Base-by-base conservation (phyloP, 2,888 invertebrate species). In the Parnassius smintheus region DNA sequence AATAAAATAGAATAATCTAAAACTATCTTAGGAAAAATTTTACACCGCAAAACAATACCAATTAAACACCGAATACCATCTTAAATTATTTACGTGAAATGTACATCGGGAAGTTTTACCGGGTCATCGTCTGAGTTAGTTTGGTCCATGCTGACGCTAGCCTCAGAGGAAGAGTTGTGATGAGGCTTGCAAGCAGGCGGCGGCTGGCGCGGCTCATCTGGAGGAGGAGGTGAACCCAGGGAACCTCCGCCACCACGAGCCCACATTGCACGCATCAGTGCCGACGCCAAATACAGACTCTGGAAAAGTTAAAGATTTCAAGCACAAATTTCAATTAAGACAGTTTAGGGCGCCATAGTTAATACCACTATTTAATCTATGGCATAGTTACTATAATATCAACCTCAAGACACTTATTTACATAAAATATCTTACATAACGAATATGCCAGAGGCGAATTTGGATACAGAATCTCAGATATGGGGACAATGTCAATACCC, bases 221-320 rank as follows among this genome's bases (percentile, higher is more conserved):
- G 78, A 54, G 81, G 79, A 76, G 77, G 91, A 86, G 83, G 91
- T 76, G 80, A 78, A 25, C 83, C 77, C 52, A 77, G 79, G 63
- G 71, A 69, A 87, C 92, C 94, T 48, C 67, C 66, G 35, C 77
- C 71, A 53, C 94, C 95, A 35, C 96, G 95, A 1, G 96, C 96
- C 98, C 98, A 98, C 83, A 98, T 95, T 72, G 97, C 95, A 77
- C 98, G 98, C 71, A 96, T 96, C 66, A 98, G 86, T 1, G 97
- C 97, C 3, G 97, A 98, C 2, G 98, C 96, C 68, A 98, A 93
- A 83, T 96, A 97, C 67, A 98, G 92, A 72, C 98, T 98, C 94
- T 97, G 91, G 0, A 55, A 49, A 46, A 35, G 35, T 35, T 7
- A 35, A 35, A 35, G 1, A 35, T 35, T 35, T 35, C 35, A 35